Base-by-base conservation (phyloP, 2,797 vertebrate species). In the Myotis planiceps region DNA sequence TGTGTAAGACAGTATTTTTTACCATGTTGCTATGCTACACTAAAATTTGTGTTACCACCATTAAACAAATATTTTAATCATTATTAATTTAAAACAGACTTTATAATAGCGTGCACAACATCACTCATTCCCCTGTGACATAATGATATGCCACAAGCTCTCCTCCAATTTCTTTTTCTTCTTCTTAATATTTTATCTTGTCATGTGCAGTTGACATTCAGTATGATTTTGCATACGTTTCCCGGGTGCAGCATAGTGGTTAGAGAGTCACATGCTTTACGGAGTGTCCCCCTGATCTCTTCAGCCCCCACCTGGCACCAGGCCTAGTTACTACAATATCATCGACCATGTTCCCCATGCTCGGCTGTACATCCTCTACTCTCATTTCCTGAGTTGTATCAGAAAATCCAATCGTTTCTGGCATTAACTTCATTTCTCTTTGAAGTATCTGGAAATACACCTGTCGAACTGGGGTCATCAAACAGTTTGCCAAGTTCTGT, bases 191-290 rank as follows among this genome's bases (percentile, higher is more conserved):
- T 51, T 53, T 51, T 76, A n/a, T 14, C 23, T 75, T 51, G 34
- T 23, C 18, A 32, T 2, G 21, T 51, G 4, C 47, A 32, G 74
- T 76, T 76, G 32, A 25, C 6, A 3, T 76, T 14, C 74, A 4
- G 1, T 12, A 15, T 23, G 23, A 5, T 25, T 51, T 51, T 25
- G 21, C 2, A 0, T 34, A 2, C 1, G 74, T 34, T 37, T 37
- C n/a, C 1, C 6, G 6, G 7, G 49, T 25, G 0, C n/a, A 14
- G n/a, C 3, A 0, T 5, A 13, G 19, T 3, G 47, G 19, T 4
- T 2, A 15, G 74, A 32, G 10, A 15, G 3, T 15, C n/a, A 9
- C 49, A 0, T 25, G 5, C 6, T 34, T 34, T 14, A 51, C 6
- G 1, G 7, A 34, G n/a, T 23, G 19, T 1, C 19, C 47, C 74